Base-by-base conservation (phyloP, 2,113 vertebrate genomes). In the Peromyscus polionotus region DNA sequence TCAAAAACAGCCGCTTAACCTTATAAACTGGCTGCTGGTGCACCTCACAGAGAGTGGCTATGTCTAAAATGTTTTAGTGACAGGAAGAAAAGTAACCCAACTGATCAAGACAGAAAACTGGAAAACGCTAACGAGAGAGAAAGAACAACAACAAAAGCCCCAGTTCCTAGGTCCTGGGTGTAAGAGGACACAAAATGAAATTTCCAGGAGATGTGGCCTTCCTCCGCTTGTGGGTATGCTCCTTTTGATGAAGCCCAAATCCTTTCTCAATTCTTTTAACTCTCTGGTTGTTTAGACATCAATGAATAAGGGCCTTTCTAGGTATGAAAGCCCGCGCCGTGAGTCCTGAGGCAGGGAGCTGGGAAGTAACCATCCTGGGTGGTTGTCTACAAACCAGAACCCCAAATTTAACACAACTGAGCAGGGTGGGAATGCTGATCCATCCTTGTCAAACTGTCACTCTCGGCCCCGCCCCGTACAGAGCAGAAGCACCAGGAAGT, bases 391-490 rank as follows among this genome's bases (percentile, higher is more conserved):
- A 72, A 89, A 94, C 73, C 2, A 81, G 48, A 95, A 70, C 33
- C 33, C 81, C 91, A 39, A 65, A 94, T 96, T 96, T 68, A 91
- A 97, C 39, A 88, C 88, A 45, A 89, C 65, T 51, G 75, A 97
- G 0, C 9, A 51, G 81, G 72, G 75, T 92, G 88, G 81, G 79
- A 87, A 93, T 3, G 51, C 70, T 94, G 51, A 80, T 94, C 88
- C 31, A 26, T 24, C 86, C 91, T 94, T 95, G 97, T 87, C 97
- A 97, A 93, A 75, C 92, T 80, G 95, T 89, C 88, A 97, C 26
- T 85, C 90, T 84, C 76, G 79, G 88, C 45, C 87, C 57, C 67
- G 72, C 92, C 88, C 85, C 54, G 36, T 14, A 0, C 0, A 13
- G 72, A 96, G 42, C 12, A 51, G 0, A 70, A 48, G 45, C 87